Base-by-base conservation (phyloP, 2,113 vertebrate species). In the Pygoscelis adeliae region DNA sequence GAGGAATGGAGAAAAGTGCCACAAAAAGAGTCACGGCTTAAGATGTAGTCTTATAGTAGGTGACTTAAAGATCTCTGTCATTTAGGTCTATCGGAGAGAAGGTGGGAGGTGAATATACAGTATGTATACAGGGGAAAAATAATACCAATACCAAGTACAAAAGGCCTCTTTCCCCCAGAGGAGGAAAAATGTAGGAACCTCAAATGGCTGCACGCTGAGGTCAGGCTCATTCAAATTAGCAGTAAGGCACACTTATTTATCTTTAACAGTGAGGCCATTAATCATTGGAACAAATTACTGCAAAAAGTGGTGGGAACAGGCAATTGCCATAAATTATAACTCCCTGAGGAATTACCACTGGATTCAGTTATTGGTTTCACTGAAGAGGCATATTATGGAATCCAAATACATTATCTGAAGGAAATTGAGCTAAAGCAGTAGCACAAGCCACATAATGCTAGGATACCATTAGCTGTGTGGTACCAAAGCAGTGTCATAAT, bases 311-410 rank as follows among this genome's bases (percentile, higher is more conserved):
- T 84, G 55, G 44, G 62, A 97, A 82, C 92, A 94, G 92, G 83
- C 90, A 95, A 88, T 97, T 96, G 88, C 93, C 82, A 93, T 96
- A 95, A 95, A 97, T 97, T 97, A 94, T 78, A 93, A 92, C 83
- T 90, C 85, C 30, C 19, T 34, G 58, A 96, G 55, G 93, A 90
- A 83, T 95, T 95, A 70, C 67, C 46, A 58, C 40, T 77, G 74
- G 71, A 70, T 95, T 80, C 93, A 88, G 87, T 90, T 95, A 93
- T 78, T 96, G 92, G 93, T 93, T 94, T 94, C 78, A 89, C 95
- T 85, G 74, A 36, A 96, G 85, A 90, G n/a, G 59, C 42, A 34
- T 77, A 83, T 94, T 92, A 90, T 81, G 62, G 76, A 85, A 81
- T 87, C 71, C 71, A 92, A 83, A 95, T 83, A 80, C 55, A 92